Evolutionary conservation across 2,113 vertebrate species (phyloP).

Genomic region (Gymnarchus niloticus): DNA sequence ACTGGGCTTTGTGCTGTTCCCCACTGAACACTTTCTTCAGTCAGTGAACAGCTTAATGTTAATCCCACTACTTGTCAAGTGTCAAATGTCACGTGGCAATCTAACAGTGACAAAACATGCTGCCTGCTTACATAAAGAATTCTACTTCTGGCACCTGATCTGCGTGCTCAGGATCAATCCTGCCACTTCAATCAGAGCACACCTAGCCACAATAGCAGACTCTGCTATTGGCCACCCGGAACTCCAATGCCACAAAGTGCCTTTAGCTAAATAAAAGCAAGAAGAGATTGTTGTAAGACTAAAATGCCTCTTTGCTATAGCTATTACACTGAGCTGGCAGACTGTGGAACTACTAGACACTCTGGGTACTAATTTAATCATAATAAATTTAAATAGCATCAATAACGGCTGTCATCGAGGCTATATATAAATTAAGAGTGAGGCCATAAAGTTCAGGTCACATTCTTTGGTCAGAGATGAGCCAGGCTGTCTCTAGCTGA

Average conservation of each 20-base stretch:
- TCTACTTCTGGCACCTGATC: not conserved
- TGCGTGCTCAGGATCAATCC: not conserved
- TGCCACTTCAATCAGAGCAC: not conserved
- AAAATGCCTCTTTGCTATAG: not conserved
- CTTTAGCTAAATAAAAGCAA: not conserved
- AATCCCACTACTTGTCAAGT: slow-evolving; percentile 55
- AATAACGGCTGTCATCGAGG: not conserved
- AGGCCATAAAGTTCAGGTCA: not conserved
- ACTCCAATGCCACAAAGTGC: not conserved
- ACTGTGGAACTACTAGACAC: not conserved
- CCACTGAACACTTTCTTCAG: not conserved
- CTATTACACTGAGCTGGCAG: not conserved
- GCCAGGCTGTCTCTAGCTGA: not conserved
- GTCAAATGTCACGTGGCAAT: slow-evolving; percentile 43
- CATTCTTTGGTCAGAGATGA: too few species aligned
- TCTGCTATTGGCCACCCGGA: not conserved
- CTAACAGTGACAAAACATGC: slow-evolving; percentile 37
- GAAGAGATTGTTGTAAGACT: not conserved
- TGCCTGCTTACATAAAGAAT: slow-evolving; percentile 42
- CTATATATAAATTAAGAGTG: not conserved
- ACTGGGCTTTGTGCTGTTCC: slow-evolving; percentile 6
- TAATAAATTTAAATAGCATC: not conserved
- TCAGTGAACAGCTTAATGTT: slow-evolving; percentile 20
- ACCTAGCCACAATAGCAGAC: not conserved
- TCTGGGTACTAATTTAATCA: not conserved